Evolutionary conservation across 64 coral and sea anemone species (phyloP), one percentile per base, ranked within the genome.

Genomic region (Catalaphyllia jardinei): DNA sequence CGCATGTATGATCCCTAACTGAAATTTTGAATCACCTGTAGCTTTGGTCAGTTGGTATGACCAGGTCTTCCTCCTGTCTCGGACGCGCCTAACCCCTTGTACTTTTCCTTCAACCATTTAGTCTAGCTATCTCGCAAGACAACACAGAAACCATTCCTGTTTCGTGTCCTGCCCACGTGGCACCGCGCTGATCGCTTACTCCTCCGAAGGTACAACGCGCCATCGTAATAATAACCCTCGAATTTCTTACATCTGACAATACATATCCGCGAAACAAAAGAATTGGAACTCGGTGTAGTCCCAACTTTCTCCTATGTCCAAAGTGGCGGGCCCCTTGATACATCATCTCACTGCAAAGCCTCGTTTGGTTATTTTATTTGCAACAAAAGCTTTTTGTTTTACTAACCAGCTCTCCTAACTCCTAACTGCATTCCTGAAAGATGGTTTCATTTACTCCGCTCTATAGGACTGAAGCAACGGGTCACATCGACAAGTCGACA

Each of bases 31-130:
- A 75, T 75, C 73, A 75, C 73, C 73, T 75, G 73, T 75, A 75
- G 3, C n/a, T n/a, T n/a, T n/a, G n/a, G n/a, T n/a, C n/a, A 7
- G 39, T 77, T 77, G 35, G 20, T 77, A 77, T 77, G 33, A 77
- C 74, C 87, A 49, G 88, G 88, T 80, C 88, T 63, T 20, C 60
- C 88, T 79, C 46, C 81, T 46, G 69, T 20, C 62, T 77, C 77
- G 30, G 77, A 90, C 62, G 77, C 88, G 20, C 88, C 88, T 49
- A 38, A 90, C 59, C 88, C 88, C 76, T 90, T 90, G 76, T 90
- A 81, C 88, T 90, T 90, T 46, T 80, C 61, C 78, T 90, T 90
- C 51, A 90, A 62, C 76, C 88, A 90, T 62, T 54, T 10, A 71
- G 31, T 80, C 60, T 65, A 31, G 81, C 77, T 42, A 42, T 71